Conservation (phyloP, 37 sponge, comb jelly and placozoan genomes). For the Hormiphora californensis region DNA sequence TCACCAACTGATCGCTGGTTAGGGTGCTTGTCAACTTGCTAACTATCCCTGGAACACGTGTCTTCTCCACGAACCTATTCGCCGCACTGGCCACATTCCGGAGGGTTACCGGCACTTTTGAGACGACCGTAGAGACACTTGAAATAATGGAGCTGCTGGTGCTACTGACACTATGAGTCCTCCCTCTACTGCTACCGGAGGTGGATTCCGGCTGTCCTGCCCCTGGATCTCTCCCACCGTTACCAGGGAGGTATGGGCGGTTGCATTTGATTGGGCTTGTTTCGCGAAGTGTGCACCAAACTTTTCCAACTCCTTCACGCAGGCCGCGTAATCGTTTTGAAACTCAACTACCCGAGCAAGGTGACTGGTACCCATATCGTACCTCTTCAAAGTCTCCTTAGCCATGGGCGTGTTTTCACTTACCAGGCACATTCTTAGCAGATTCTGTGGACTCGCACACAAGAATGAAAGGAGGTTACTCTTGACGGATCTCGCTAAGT, state of each 20-base stretch:
- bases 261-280: background rate
- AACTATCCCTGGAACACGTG: constrained; percentile 11
- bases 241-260: background rate
- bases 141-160: constrained; percentile 34
- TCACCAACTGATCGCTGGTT: constrained; percentile 31
- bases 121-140: background rate
- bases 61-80: background rate
- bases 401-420: constrained; percentile 4
- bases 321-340: constrained; percentile 16
- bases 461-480: background rate
- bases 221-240: background rate
- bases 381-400: background rate
- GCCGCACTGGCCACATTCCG: constrained; percentile 38
- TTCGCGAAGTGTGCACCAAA: background rate
- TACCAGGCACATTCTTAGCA: constrained; percentile 3
- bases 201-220: background rate
- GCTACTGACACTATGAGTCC: constrained; percentile 6
- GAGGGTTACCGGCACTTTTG: background rate
- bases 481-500: background rate
- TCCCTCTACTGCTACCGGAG: background rate
- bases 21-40: constrained; percentile 41
- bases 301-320: constrained; percentile 29
- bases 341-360: constrained; percentile 26
- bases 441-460: constrained; percentile 7
- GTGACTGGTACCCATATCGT: constrained; percentile 35